Base-by-base conservation (phyloP, 2,113 vertebrate species). In the Sardina pilchardus region DNA sequence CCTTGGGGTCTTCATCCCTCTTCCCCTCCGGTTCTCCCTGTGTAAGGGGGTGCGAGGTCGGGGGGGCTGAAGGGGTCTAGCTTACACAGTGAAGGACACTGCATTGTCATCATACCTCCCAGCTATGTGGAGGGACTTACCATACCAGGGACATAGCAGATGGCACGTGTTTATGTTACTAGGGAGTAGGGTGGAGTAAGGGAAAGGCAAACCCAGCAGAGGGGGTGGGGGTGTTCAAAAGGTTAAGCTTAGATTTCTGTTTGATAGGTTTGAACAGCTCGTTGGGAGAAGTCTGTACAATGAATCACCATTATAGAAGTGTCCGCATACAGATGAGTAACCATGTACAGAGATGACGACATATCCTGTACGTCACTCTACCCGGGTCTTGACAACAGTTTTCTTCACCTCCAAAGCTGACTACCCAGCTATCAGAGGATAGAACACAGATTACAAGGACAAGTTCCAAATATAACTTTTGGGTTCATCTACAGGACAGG, bases 91-190 rank as follows among this genome's bases (percentile, higher is more conserved):
- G 67, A 75, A 75, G 67, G 26, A 75, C 26, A 75, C 26, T 75
- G 30, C 10, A 78, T 83, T 1, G 34, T 36, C 82, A 44, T 84
- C 83, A 12, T 78, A 78, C 71, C 71, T 78, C 14, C 30, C 30
- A 78, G 71, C 71, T 36, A 71, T 59, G 56, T 43, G 26, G 56
- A 87, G 81, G 84, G 80, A 85, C 19, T 87, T 90, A 14, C 30
- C 26, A 75, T 34, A 16, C 30, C 71, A 75, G 19, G 50, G 50
- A 17, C 50, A 53, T 53, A 53, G 17, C 47, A 48, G 14, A 48
- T 48, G 14, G 47, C 16, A 53, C 19, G 17, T 59, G 87, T 88
- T 88, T 42, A 85, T 81, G 81, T 83, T 50, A 59, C 34, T 71
- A 16, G 19, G 34, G 67, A 8, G 39, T 6, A 21, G 81, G 34